Evolutionary conservation across 1,140 invertebrate genomes (phyloP).

Genomic region (Ctenoplectra terminalis): DNA sequence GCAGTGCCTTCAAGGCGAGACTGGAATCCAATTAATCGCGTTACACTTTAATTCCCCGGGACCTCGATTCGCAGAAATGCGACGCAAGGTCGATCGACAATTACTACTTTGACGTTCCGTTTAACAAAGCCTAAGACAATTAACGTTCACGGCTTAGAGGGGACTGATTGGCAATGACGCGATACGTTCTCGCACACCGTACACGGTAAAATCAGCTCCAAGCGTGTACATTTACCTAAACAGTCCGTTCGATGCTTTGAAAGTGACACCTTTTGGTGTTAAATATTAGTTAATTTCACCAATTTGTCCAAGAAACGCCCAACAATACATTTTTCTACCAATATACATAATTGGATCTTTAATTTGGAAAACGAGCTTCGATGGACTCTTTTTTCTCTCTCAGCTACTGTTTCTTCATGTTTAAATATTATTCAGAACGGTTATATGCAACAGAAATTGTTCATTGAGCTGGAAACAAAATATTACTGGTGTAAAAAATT

Average conservation of each 20-base stretch:
- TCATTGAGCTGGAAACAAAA: no score
- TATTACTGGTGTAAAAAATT: no score
- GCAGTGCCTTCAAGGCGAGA: neutral
- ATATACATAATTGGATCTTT: neutral
- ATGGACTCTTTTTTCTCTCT: no score
- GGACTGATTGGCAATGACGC: conserved; percentile 2
- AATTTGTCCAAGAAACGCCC: no score
- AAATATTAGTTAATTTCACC: neutral
- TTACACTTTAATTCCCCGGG: conserved; percentile 10
- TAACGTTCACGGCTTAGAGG: conserved; percentile 27
- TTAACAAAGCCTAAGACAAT: conserved; percentile 51
- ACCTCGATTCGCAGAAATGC: conserved; percentile 42
- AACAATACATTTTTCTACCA: no score
- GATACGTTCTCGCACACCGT: neutral
- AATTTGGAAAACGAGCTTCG: no score
- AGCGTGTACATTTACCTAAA: neutral
- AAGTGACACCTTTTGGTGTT: neutral
- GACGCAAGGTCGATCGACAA: conserved; percentile 38
- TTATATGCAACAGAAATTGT: no score
- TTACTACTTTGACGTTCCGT: conserved; percentile 50
- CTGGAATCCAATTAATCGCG: conserved; percentile 27
- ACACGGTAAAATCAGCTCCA: neutral
- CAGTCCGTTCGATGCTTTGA: neutral
- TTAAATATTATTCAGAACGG: no score
- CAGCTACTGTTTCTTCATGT: no score